Base-by-base conservation (phyloP, 2,113 vertebrate species). In the Dolichotis patagonum region DNA sequence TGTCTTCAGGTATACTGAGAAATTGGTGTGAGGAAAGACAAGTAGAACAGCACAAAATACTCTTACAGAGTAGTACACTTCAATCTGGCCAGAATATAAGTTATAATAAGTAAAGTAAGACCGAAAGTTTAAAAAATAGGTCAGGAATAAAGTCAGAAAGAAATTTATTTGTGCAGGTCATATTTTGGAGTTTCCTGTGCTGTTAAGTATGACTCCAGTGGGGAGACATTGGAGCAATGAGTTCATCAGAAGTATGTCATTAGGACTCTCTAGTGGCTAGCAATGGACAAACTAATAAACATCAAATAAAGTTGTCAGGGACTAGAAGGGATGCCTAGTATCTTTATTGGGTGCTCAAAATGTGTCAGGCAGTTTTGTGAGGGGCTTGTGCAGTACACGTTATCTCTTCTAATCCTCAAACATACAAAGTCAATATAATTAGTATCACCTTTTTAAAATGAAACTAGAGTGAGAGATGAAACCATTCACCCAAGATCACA, bases 171-270 rank as follows among this genome's bases (percentile, higher is more conserved):
- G 56, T 26, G 10, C 89, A 84, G 54, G 20, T 8, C 28, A 28
- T 60, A 9, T 52, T 56, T n/a, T 84, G 35, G 67, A 46, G 24
- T 80, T 92, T 85, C 41, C 8, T 38, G 17, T 54, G 26, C 60
- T 88, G 16, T 87, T 92, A 75, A 81, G 60, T 94, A 60, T 90
- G 91, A n/a, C 62, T 28, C 65, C 30, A 38, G 13, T 85, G 30
- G n/a, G 41, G 49, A 92, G 73, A 17, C 54, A 78, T 92, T 16
- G 52, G 52, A 97, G 52, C 60, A 90, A 28, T 94, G 52, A 88
- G 63, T 95, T 94, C 38, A 90, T 93, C 13, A 56, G 41, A 82
- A 63, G 90, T 87, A 80, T 8, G 26, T 88, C n/a, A n/a, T 94
- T 62, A 60, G 80, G 62, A 41, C 38, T 71, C 20, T 90, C 43